These are phyloP conservation scores for Eublepharis macularius DNA, from an alignment of 2,113 vertebrate genomes.

Conservation along the genomic window DNA sequence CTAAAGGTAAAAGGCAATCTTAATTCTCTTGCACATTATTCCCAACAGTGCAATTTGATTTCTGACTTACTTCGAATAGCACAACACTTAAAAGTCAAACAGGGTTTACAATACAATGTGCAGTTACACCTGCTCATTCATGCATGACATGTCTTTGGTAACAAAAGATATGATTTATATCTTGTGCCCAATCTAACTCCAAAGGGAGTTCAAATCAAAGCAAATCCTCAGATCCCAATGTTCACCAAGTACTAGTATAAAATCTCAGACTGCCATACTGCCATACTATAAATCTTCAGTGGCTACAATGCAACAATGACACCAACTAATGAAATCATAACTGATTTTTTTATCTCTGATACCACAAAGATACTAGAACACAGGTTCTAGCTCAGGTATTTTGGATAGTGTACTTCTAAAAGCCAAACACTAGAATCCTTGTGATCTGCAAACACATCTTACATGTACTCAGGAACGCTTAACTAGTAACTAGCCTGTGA, in stretches of 20 bases:
- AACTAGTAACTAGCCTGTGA: background rate
- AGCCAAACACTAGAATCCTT: too few species aligned
- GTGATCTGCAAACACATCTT: background rate
- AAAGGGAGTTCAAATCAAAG: background rate
- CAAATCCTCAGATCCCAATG: background rate
- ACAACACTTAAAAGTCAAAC: background rate
- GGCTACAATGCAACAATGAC: background rate
- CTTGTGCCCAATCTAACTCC: background rate
- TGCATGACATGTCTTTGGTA: background rate
- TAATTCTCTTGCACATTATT: background rate
- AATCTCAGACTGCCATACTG: background rate
- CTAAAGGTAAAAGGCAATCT: background rate
- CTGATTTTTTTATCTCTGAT: background rate
- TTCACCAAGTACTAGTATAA: background rate
- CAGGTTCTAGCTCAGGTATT: background rate
- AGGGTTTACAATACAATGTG: background rate
- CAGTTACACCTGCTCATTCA: background rate
- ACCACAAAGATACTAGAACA: background rate
- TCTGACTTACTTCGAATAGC: background rate
- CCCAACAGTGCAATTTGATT: background rate
- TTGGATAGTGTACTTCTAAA: background rate
- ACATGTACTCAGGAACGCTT: background rate
- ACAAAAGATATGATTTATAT: background rate
- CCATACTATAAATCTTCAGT: background rate
- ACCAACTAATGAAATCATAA: background rate